A percentile compares a stretch with the other conserved stretches of the same genome.
phyloP scores from a whole-genome alignment of 2,113 vertebrate genomes.

The Cryptomyrus ogoouensis region DNA sequence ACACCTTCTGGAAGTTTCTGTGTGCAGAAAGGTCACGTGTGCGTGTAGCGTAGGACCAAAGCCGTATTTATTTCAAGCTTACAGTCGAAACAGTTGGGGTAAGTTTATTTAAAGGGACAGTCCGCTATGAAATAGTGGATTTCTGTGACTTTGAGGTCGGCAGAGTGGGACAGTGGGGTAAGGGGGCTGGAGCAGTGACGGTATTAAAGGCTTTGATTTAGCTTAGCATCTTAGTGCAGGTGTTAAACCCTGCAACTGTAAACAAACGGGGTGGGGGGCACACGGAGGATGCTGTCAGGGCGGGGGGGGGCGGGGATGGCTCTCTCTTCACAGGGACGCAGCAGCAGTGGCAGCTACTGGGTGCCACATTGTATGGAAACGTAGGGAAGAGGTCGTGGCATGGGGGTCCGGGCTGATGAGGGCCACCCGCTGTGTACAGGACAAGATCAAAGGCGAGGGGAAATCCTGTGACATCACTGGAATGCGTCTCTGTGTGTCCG shows the following conservation, averaged over 20 bases:
- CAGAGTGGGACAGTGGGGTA: neutral
- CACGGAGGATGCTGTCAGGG: neutral
- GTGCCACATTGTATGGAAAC: constrained; percentile 3
- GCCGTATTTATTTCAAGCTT: neutral
- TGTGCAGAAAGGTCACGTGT: neutral
- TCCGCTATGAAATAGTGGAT: neutral
- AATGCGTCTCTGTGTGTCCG: neutral
- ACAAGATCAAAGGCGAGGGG: neutral
- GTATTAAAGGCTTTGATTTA: neutral
- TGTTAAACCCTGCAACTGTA: neutral
- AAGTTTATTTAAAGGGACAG: neutral
- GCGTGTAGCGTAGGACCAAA: neutral
- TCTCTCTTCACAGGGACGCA: neutral
- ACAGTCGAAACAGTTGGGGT: neutral
- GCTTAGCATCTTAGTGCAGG: neutral
- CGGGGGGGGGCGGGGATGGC: no score
- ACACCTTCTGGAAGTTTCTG: neutral
- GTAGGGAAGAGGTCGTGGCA: neutral
- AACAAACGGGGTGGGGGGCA: neutral
- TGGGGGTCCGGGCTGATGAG: neutral
- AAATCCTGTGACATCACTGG: neutral
- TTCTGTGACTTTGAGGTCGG: neutral
- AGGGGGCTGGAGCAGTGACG: neutral
- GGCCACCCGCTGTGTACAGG: neutral
- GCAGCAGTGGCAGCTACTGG: neutral